Base-by-base conservation (phyloP, 2,797 vertebrate genomes). In the Falco concolor region DNA sequence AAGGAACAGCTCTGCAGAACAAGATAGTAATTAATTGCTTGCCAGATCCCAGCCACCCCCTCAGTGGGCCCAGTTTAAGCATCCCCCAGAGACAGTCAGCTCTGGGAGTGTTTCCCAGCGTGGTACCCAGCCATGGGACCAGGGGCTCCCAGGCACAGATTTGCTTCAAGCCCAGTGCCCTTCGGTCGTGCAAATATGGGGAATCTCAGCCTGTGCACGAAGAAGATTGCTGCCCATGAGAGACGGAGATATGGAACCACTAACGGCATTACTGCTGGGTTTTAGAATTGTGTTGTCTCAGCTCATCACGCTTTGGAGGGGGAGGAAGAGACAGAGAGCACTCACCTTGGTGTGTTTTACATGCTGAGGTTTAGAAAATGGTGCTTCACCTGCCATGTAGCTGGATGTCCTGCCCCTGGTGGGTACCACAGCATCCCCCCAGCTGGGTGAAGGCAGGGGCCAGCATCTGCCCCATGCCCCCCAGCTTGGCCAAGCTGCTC, bases 221-320 rank as follows among this genome's bases (percentile, higher is more conserved):
- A 14, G 21, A 40, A 27, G 24, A 18, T 12, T 11, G n/a, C 53
- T 63, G 63, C 47, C 76, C 30, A 21, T 0, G 2, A 40, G 56
- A n/a, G 52, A 12, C 0, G 57, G 21, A 56, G 65, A 42, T 4
- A 23, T 2, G 4, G 61, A 63, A 16, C 49, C 10, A 2, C 3
- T 2, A 52, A 9, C 69, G 76, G 32, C 5, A 5, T 34, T 47
- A 13, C 2, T 27, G n/a, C 40, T 76, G 53, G 2, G 3, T 15
- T 91, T 76, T 7, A 8, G 28, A 2, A 0, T 8, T 0, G 0
- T 2, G 10, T 23, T 75, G 75, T 68, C 53, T 8, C 5, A 81
- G 70, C 28, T 65, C 5, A 0, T 34, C 23, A 5, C 5, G 38
- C 27, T 40, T 72, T 2, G 5, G 70, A n/a, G 42, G 1, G 32